Conservation (phyloP, 2,888 invertebrate species). For the Epinotia demarniana region DNA sequence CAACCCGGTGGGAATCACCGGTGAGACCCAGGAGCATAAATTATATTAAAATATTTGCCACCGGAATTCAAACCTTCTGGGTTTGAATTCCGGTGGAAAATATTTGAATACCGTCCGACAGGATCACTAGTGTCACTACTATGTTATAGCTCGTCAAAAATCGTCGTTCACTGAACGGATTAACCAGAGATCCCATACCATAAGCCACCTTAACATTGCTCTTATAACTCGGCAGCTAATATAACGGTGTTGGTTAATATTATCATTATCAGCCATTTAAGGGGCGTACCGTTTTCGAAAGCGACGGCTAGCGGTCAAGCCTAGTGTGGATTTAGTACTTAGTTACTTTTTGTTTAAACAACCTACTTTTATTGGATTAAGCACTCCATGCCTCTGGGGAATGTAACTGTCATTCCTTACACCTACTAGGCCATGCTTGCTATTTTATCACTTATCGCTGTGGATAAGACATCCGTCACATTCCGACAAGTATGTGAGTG, state of each 20-base stretch:
- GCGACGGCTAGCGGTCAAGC: conserved; percentile 16
- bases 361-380: conserved; percentile 13
- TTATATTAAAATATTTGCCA: no score
- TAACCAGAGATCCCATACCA: background rate
- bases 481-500: no score
- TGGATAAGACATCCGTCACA: no score
- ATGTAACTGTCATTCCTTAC: background rate
- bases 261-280: conserved; percentile 27
- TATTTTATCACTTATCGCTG: no score
- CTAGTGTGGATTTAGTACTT: background rate
- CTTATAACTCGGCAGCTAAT: background rate
- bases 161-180: background rate
- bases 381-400: background rate
- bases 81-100: no score
- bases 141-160: no score
- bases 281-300: conserved; percentile 24
- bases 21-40: no score
- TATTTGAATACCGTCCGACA: no score
- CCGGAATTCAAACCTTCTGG: no score
- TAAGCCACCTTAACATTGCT: background rate
- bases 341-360: conserved; percentile 3
- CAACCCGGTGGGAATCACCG: no score
- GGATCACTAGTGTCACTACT: no score
- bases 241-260: conserved; percentile 11
- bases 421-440: no score